phyloP scores from a whole-genome alignment of 2,113 vertebrate species.

The Mesembrinibis cayennensis region DNA sequence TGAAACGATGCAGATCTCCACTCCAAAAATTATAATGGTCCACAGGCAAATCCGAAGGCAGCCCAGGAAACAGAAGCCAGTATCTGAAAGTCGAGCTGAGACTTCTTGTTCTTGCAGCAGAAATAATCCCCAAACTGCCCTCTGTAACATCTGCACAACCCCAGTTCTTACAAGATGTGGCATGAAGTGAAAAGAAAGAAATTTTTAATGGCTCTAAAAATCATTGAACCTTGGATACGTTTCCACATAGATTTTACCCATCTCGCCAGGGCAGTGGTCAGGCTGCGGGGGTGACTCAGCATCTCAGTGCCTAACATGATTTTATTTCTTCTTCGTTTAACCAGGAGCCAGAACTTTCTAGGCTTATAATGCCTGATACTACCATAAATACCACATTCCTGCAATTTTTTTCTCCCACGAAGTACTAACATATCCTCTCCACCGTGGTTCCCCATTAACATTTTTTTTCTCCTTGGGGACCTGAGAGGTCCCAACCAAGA shows the following conservation, averaged over 20 bases:
- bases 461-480: background rate
- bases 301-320: background rate
- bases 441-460: background rate
- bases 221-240: background rate
- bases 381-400: background rate
- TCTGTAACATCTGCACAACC: background rate
- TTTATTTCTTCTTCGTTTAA: conserved; percentile 3
- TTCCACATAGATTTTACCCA: background rate
- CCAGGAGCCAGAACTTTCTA: background rate
- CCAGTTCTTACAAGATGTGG: background rate
- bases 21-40: conserved; percentile 29
- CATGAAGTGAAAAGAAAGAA: background rate
- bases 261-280: background rate
- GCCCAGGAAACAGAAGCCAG: background rate
- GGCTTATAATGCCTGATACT: background rate
- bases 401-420: background rate
- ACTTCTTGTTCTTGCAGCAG: background rate
- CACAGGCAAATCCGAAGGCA: conserved; percentile 9
- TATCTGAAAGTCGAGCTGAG: background rate
- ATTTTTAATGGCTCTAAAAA: background rate
- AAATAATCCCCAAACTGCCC: background rate
- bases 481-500: background rate
- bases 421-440: background rate
- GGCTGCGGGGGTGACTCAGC: background rate
- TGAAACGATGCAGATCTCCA: conserved; percentile 16